These are phyloP conservation scores for Amphipoea lucens DNA, from an alignment of 2,888 invertebrate species.

Conservation along the genomic window DNA sequence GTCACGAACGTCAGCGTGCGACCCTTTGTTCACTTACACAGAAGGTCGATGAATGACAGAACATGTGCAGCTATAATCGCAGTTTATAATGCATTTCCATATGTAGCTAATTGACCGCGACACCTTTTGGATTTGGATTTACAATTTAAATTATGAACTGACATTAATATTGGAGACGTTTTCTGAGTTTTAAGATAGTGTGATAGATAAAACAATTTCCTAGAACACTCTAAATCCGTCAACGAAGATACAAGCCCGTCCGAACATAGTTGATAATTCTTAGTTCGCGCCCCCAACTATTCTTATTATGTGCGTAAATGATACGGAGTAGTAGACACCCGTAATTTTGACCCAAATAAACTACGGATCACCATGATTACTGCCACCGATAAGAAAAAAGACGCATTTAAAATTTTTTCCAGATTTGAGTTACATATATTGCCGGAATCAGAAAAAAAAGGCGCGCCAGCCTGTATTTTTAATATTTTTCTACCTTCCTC, in stretches of 20 bases:
- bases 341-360: neutral
- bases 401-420: too few species aligned
- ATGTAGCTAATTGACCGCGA: slow-evolving; percentile 39
- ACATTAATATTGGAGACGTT: neutral
- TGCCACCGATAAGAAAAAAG: too few species aligned
- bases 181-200: neutral
- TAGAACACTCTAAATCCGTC: too few species aligned
- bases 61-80: slow-evolving; percentile 50
- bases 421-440: too few species aligned
- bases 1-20: slow-evolving; percentile 70
- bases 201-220: too few species aligned
- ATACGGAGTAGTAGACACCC: neutral
- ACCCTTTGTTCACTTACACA: slow-evolving; percentile 41
- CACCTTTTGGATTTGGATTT: slow-evolving; percentile 24
- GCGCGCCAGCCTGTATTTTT: too few species aligned
- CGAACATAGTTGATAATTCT: neutral
- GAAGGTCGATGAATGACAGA: slow-evolving; percentile 57
- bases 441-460: too few species aligned
- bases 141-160: slow-evolving; percentile 30
- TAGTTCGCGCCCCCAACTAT: neutral
- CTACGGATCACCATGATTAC: neutral
- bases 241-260: neutral
- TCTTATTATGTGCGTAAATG: neutral
- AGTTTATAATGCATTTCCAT: slow-evolving; percentile 51
- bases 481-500: too few species aligned